Conservation (phyloP, 2,888 invertebrate genomes). For the Cerastoderma edule region DNA sequence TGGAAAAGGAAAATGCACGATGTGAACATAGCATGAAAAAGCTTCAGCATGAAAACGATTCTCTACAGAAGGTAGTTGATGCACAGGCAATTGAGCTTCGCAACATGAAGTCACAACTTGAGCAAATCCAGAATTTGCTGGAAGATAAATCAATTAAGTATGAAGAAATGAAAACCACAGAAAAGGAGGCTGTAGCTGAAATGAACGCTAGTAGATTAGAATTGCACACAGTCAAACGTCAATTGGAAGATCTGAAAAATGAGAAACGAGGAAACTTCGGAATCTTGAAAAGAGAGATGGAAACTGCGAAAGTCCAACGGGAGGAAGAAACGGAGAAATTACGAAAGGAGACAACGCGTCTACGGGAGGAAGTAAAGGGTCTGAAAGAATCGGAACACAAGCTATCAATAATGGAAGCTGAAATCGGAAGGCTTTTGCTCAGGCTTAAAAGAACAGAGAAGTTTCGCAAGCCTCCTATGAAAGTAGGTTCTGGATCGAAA, state of each 20-base stretch:
- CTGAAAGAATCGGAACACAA: constrained; percentile 55
- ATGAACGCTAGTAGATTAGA: constrained; percentile 38
- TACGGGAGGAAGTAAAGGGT: constrained; percentile 46
- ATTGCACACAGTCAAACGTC: constrained; percentile 41
- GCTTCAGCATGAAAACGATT: constrained; percentile 49
- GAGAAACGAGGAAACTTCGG: constrained; percentile 49
- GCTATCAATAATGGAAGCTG: constrained; percentile 58
- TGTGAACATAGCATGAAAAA: constrained; percentile 36
- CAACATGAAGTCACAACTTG: constrained; percentile 53
- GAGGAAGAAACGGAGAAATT: constrained; percentile 53
- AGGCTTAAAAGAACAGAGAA: constrained; percentile 49
- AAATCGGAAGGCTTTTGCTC: constrained; percentile 52
- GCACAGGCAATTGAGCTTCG: constrained; percentile 52
- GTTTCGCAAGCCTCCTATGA: constrained; percentile 30
- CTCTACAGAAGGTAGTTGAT: constrained; percentile 43
- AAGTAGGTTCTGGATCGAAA: not conserved
- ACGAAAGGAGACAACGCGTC: constrained; percentile 44
- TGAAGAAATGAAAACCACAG: constrained; percentile 47
- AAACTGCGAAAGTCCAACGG: constrained; percentile 43
- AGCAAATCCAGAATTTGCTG: constrained; percentile 48
- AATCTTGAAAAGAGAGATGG: constrained; percentile 50
- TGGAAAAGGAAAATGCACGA: constrained; percentile 36
- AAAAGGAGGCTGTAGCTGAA: constrained; percentile 42
- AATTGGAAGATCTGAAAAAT: constrained; percentile 42
- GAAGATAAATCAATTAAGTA: constrained; percentile 53